Conservation (phyloP, 2,888 invertebrate species). For the Tenthredo notha region DNA sequence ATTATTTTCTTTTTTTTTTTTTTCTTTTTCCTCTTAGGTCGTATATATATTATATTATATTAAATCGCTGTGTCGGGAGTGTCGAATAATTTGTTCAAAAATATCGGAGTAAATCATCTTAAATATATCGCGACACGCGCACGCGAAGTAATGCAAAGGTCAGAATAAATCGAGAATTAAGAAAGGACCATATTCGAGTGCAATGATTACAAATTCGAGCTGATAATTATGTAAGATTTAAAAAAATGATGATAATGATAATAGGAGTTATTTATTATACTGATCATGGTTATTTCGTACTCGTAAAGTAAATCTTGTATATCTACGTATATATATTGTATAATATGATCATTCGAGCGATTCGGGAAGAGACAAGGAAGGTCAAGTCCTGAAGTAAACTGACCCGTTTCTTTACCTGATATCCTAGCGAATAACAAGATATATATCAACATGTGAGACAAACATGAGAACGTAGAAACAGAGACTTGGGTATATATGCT, state of each 20-base stretch:
- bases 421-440: constrained; percentile 12
- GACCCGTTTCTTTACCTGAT: constrained; percentile 24
- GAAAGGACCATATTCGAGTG: not conserved
- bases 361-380: constrained; percentile 24
- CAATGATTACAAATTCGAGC: not conserved
- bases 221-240: not conserved
- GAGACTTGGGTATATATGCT: not conserved
- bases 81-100: not conserved
- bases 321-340: not conserved
- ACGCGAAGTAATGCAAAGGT: not conserved
- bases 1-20: not conserved
- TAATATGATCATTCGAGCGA: not conserved
- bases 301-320: not conserved
- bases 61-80: not conserved
- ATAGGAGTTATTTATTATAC: not conserved
- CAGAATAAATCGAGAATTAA: not conserved
- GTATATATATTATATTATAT: not conserved
- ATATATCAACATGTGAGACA: constrained; percentile 5
- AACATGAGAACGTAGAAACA: not conserved
- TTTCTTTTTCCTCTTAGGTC: not conserved
- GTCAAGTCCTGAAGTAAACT: constrained; percentile 12
- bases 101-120: not conserved
- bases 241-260: not conserved
- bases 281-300: not conserved
- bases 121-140: not conserved